Evolutionary conservation across 2,888 invertebrate genomes (phyloP).

Genomic region (Vannuccia rotundouncinata): DNA sequence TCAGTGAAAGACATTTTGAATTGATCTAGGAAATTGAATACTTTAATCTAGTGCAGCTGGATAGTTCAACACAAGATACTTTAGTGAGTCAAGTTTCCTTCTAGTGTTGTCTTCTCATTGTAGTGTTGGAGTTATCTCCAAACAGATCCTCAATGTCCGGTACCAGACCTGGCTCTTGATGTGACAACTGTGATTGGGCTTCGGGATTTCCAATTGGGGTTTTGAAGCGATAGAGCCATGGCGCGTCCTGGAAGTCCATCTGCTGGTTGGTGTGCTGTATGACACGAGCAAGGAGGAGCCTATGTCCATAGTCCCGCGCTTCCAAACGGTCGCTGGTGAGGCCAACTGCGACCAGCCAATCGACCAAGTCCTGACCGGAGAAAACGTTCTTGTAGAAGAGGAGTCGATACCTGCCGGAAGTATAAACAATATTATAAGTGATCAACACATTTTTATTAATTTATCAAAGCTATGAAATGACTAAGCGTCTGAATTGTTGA

Average conservation of each 20-base stretch:
- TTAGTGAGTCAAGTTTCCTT: too few relatives aligned
- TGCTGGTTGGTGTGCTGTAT: neutral
- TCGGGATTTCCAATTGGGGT: neutral
- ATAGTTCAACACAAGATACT: too few relatives aligned
- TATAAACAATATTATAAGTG: too few relatives aligned
- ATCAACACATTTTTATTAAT: too few relatives aligned
- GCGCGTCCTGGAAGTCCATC: neutral
- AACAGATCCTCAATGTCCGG: neutral
- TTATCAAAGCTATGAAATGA: too few relatives aligned
- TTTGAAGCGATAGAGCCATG: neutral
- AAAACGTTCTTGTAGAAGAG: conserved; percentile 72
- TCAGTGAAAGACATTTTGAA: too few relatives aligned
- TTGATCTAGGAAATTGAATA: too few relatives aligned
- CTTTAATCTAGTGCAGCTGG: too few relatives aligned
- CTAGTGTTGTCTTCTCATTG: too few relatives aligned
- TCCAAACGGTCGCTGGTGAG: conserved; percentile 71
- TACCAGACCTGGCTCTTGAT: neutral
- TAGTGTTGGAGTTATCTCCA: too few relatives aligned
- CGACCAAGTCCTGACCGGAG: conserved; percentile 72
- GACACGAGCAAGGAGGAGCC: conserved; percentile 75
- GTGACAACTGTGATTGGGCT: neutral
- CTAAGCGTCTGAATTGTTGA: too few relatives aligned
- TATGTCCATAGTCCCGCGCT: conserved; percentile 73
- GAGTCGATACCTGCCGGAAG: conserved; percentile 36
- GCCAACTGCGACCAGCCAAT: conserved; percentile 76